Conservation (phyloP, 2,113 vertebrate species). For the Alouatta palliata region DNA sequence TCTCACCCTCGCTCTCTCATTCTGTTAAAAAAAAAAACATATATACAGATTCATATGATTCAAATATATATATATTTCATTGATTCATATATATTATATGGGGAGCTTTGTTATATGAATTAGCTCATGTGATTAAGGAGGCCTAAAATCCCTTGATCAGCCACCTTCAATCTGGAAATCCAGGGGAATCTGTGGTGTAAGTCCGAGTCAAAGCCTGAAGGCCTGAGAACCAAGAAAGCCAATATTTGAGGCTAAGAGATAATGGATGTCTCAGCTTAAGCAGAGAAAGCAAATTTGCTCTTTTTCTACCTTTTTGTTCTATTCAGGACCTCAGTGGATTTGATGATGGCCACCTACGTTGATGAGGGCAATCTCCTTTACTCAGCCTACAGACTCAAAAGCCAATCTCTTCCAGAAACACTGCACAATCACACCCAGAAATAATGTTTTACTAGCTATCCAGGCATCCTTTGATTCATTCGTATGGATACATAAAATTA, state of each 20-base stretch:
- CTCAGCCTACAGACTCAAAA: neutral
- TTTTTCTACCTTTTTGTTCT: neutral
- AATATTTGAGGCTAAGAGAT: neutral
- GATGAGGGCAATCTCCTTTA: neutral
- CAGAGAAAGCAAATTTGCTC: neutral
- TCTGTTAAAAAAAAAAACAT: too few species aligned
- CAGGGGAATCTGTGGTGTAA: neutral
- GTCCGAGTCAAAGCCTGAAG: neutral
- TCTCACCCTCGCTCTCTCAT: too few species aligned
- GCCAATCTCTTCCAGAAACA: neutral
- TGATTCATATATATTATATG: neutral
- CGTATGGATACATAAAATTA: neutral
- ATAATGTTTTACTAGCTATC: neutral
- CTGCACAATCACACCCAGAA: neutral
- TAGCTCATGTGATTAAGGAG: neutral
- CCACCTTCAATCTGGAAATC: neutral
- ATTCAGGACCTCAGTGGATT: neutral
- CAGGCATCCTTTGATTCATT: neutral
- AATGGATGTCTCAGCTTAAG: neutral
- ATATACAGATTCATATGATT: fast-evolving
- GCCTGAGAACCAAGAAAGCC: neutral
- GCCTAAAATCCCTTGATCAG: neutral
- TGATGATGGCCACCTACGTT: neutral
- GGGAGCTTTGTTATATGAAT: neutral
- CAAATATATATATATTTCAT: neutral